Base-by-base conservation (phyloP, 2,888 invertebrate genomes). In the Eledone cirrhosa region DNA sequence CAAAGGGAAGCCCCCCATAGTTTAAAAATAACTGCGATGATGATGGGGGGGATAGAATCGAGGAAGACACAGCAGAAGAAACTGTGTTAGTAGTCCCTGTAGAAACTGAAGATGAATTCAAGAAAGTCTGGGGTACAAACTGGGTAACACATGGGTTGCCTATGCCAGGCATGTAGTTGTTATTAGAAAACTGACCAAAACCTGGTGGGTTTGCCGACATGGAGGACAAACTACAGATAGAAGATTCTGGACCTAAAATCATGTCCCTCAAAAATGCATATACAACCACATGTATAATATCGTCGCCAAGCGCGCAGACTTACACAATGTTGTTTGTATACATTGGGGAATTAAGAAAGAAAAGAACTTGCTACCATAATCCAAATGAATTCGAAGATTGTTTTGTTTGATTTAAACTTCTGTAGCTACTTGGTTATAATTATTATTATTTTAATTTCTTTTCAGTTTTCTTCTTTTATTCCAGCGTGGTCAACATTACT, bases 161-260 rank as follows among this genome's bases (percentile, higher is more conserved):
- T 76, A 76, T 76, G 3, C 48, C 76, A 19, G 76, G 76, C 76
- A 76, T 76, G 76, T 76, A 76, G 48, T 76, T 76, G 24, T 76
- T 76, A 48, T 76, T 76, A 47, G 76, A 48, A 48, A 76, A 76
- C 48, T 48, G 24, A 29, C 76, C 76, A 29, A 76, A 76, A 29
- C 47, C 76, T 48, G 76, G 47, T 22, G 76, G 76, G 76, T 76
- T 76, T 29, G 47, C 47, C 76, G 76, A 47, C 76, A 76, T 76
- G n/a, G 76, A 29, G 48, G 76, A 48, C 48, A 76, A 48, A 48
- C 76, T 76, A 76, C 72, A n/a, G 41, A 72, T 72, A 33, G 72
- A n/a, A 41, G 22, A 31, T 72, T 72, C 72, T 41, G 72, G 33
- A 16, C 41, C 72, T 72, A 72, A 72, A 72, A 72, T 72, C 72